Conservation (phyloP, 1,140 invertebrate species). For the Ptiloglossa arizonensis region DNA sequence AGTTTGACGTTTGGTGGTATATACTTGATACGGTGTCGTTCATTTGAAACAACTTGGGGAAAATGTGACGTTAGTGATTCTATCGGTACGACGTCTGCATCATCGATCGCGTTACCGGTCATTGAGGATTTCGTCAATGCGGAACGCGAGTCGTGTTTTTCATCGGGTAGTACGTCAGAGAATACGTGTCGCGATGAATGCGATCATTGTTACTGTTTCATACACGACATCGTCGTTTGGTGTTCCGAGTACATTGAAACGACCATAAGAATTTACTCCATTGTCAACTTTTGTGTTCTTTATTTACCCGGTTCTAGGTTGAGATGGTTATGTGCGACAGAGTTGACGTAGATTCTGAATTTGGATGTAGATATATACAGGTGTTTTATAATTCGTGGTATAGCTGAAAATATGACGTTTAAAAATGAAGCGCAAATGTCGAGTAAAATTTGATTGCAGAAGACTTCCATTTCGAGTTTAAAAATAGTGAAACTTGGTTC, state of each 20-base stretch:
- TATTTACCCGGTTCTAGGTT: too few species aligned
- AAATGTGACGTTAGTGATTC: not conserved
- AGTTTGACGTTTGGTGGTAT: too few species aligned
- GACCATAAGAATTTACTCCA: not conserved
- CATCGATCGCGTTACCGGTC: constrained; percentile 22
- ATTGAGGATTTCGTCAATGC: constrained; percentile 12
- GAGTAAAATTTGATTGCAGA: too few species aligned
- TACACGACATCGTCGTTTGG: not conserved
- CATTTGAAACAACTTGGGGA: not conserved
- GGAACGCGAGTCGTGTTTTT: constrained; percentile 28
- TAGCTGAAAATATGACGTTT: too few species aligned
- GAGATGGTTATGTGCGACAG: too few species aligned
- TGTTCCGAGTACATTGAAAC: not conserved
- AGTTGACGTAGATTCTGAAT: too few species aligned
- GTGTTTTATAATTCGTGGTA: too few species aligned
- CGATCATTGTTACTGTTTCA: constrained; percentile 4
- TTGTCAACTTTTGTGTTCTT: constrained; percentile 4
- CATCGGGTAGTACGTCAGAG: not conserved
- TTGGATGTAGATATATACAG: too few species aligned
- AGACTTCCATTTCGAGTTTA: too few species aligned
- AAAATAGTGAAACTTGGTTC: too few species aligned
- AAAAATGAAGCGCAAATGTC: too few species aligned
- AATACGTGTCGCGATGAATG: not conserved
- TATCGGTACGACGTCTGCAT: not conserved
- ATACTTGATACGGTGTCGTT: too few species aligned